Percentiles rank a stretch among this genome's conserved stretches.
These are phyloP conservation scores for Ciconia maguari DNA, from an alignment of 2,113 vertebrate genomes.

Conservation along the genomic window DNA sequence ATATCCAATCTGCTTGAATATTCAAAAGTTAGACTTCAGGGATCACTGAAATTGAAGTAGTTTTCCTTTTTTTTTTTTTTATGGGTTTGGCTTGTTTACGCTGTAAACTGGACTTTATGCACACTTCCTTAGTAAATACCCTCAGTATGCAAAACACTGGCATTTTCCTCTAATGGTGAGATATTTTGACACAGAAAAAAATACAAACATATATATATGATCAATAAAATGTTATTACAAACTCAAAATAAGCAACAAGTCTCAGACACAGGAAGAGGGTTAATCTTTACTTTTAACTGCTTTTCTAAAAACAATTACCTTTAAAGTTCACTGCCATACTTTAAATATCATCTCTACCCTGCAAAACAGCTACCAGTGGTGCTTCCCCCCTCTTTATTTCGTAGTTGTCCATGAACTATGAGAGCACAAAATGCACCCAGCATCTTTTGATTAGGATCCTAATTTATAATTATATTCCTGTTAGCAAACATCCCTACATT, in stretches of 20 bases:
- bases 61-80: background rate
- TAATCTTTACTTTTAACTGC: background rate
- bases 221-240: background rate
- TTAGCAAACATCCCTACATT: background rate
- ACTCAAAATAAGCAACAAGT: background rate
- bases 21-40: constrained; percentile 45
- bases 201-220: background rate
- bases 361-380: background rate
- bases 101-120: background rate
- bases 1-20: constrained; percentile 33
- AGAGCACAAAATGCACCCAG: background rate
- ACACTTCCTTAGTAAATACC: background rate
- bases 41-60: background rate
- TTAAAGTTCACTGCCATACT: background rate
- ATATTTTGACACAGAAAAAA: background rate
- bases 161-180: background rate
- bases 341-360: background rate
- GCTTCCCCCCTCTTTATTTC: background rate
- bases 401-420: background rate
- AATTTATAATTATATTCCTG: background rate
- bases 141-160: background rate
- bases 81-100: background rate
- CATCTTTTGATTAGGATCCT: background rate
- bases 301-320: background rate
- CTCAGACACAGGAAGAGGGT: background rate